These are phyloP conservation scores for Oxycera nigricornis DNA, from an alignment of 2,888 invertebrate species.

Conservation along the genomic window DNA sequence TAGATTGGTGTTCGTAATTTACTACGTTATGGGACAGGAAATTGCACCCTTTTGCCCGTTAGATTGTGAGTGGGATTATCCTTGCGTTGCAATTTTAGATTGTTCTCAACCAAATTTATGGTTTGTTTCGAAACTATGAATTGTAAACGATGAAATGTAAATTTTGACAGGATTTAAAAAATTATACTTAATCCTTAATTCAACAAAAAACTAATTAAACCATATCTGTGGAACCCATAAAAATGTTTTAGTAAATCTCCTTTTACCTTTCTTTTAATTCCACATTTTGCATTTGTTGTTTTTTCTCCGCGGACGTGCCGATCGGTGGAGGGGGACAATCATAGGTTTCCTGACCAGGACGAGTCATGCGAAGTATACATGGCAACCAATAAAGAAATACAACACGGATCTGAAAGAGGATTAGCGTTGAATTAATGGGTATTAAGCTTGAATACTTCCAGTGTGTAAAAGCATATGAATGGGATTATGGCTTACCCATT, in stretches of 20 bases:
- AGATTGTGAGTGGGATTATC: no score
- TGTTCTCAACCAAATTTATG: no score
- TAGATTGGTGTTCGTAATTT: constrained; percentile 7
- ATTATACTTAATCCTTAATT: no score
- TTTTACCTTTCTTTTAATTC: constrained; percentile 80
- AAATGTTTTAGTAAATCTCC: no score
- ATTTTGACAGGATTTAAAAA: no score
- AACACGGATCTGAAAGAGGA: constrained; percentile 74
- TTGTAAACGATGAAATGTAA: no score
- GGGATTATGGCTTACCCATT: constrained; percentile 76
- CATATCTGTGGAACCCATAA: no score
- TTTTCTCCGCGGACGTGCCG: constrained; percentile 71
- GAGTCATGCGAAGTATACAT: constrained; percentile 93
- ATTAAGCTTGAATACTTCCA: neutral
- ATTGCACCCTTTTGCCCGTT: no score
- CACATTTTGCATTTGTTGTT: constrained; percentile 75
- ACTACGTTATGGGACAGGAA: neutral
- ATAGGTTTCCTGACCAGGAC: constrained; percentile 69
- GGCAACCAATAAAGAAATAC: constrained; percentile 98
- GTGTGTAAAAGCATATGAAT: neutral
- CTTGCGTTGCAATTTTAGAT: no score
- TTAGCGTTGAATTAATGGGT: constrained; percentile 15
- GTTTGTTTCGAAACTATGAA: no score
- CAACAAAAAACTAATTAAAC: no score
- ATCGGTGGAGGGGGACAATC: constrained; percentile 64